Evolutionary conservation across 2,113 vertebrate genomes (phyloP), one percentile per base, ranked within the genome.

Genomic region (Strix uralensis): DNA sequence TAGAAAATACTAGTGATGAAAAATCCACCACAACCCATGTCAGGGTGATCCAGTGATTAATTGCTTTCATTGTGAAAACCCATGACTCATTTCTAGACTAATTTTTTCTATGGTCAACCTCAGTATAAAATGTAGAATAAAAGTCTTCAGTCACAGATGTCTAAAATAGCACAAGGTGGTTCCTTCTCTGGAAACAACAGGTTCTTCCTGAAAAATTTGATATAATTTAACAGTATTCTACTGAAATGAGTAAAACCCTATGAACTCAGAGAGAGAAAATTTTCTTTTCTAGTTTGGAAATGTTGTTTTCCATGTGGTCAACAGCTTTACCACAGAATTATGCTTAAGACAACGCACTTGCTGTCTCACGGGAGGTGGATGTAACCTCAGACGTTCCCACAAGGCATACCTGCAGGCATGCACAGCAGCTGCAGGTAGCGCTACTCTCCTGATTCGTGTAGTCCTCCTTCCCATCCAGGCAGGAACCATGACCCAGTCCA

Each of bases 351-450:
- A 52, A 46, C 0, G 1, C 22, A 47, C 15, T 63, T 62, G 13
- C 15, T 51, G 7, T 67, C 25, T 87, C 16, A 55, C 22, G 57
- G 57, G 40, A 19, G 1, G 0, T 1, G 1, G 13, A 20, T 44
- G 29, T 25, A 71, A 23, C 27, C 22, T 58, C 21, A 29, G 25
- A 14, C 0, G 1, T 22, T 44, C 49, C 32, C 1, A 2, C 61
- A 69, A 21, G 22, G 30, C 1, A 1, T 15, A 65, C 26, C 9
- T 66, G 11, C n/a, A 34, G 29, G 25, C n/a, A 44, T 2, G 1
- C 27, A 30, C 13, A 51, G 23, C 8, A 5, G 30, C 34, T 57
- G 26, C 23, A 30, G 34, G 12, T 30, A 55, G n/a, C 1, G 0
- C n/a, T 75, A 7, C 57, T 54, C 12, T 49, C 16, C 22, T 13